Base-by-base conservation (phyloP, 2,888 invertebrate species). In the Eilema caniola region DNA sequence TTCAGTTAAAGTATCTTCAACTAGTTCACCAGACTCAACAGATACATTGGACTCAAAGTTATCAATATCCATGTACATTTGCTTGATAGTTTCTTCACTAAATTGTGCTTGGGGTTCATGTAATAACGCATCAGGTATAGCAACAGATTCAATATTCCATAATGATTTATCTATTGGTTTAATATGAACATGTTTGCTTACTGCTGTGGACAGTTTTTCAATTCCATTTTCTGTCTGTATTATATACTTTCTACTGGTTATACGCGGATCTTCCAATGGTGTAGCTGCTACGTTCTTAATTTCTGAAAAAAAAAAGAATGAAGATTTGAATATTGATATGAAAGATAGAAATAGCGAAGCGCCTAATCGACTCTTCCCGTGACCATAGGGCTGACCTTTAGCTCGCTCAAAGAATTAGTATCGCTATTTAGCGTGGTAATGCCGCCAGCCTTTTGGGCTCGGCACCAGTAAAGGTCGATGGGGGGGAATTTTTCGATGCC, bases 221-320 rank as follows among this genome's bases (percentile, higher is more conserved):
- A 83, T 86, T 12, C 86, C 88, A 74, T 85, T 84, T 70, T 86
- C 79, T 56, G 74, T 83, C 69, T 82, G 79, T 63, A 90, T 47
- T 41, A 86, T 57, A 84, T 94, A 94, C 71, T 86, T 91, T 56
- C 85, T 88, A 83, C 90, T 92, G 24, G 78, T 80, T 60, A 85
- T 70, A 81, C 94, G 88, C 11, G 95, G 94, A 76, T 94, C 95
- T 62, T 92, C 92, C 25, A 90, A 80, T 12, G 86, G 78, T 31
- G 76, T 80, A 64, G 77, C 75, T 68, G 92, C 86, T 41, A 85
- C 89, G 37, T 79, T 69, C 81, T 76, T 90, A 64, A 93, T 93
- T 90, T 93, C 94, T 95, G 86, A 56, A 90, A 92, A 69, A 77
- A 56, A 64, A 68, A 24, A 8, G 10, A 47, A n/a, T n/a, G n/a